A percentile compares a stretch with the other conserved stretches of the same genome.
Evolutionary conservation across 2,888 invertebrate genomes (phyloP).

Genomic region (Taenaris catops): DNA sequence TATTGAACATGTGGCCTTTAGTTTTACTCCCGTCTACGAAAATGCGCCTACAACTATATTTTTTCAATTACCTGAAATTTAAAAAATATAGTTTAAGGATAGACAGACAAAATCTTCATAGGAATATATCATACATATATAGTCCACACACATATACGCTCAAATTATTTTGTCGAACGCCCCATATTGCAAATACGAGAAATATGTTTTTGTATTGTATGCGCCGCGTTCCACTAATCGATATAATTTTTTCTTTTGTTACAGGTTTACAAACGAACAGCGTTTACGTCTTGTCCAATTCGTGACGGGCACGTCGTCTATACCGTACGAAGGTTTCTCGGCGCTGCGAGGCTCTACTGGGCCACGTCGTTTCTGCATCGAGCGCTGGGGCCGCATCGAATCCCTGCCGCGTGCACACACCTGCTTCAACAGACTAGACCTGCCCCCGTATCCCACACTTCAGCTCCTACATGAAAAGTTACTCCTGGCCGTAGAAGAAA

Average conservation of each 20-base stretch:
- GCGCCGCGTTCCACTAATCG: too few relatives aligned
- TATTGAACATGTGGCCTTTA: too few relatives aligned
- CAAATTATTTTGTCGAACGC: too few relatives aligned
- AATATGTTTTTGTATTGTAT: too few relatives aligned
- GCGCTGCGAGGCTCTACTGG: slow-evolving; percentile 97
- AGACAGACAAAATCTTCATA: too few relatives aligned
- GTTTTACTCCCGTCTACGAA: too few relatives aligned
- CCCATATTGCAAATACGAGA: too few relatives aligned
- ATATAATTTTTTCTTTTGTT: slow-evolving; percentile 14
- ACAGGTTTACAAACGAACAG: slow-evolving; percentile 95
- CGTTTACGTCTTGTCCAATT: slow-evolving; percentile 95
- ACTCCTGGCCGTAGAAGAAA: slow-evolving; percentile 95
- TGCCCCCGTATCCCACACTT: slow-evolving; percentile 96
- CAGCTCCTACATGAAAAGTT: slow-evolving; percentile 95
- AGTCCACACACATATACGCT: too few relatives aligned
- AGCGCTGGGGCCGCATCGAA: slow-evolving; percentile 97
- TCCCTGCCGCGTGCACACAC: slow-evolving; percentile 97
- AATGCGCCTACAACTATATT: too few relatives aligned
- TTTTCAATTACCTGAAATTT: too few relatives aligned
- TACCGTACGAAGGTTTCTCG: slow-evolving; percentile 98
- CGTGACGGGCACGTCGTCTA: slow-evolving; percentile 98
- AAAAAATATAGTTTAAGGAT: too few relatives aligned
- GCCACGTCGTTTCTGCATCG: slow-evolving; percentile 96
- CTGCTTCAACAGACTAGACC: slow-evolving; percentile 97
- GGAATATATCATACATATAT: too few relatives aligned